A percentile compares a stretch with the other conserved stretches of the same genome.
Evolutionary conservation across 2,797 vertebrate genomes (phyloP).

Genomic region (Florisuga fusca): DNA sequence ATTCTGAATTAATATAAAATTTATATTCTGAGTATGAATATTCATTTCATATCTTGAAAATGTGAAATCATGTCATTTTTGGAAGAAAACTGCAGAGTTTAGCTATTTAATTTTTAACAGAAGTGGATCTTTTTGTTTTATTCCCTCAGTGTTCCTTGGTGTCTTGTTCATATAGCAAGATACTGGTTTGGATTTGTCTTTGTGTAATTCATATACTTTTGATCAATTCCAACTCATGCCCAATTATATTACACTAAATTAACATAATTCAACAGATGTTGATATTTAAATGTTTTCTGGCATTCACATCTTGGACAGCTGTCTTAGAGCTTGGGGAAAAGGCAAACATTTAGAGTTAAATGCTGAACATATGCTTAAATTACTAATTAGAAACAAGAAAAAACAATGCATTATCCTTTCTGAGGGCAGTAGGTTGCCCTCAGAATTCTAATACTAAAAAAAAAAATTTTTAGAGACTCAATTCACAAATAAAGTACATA

Average conservation of each 20-base stretch:
- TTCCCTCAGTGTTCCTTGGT: constrained; percentile 38
- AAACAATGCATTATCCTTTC: constrained; percentile 83
- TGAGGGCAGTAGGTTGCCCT: constrained; percentile 75
- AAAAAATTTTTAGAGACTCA: constrained; percentile 36
- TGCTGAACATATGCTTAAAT: constrained; percentile 89
- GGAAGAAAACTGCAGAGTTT: constrained; percentile 5
- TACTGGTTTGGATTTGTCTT: constrained; percentile 78
- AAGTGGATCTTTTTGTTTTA: constrained; percentile 46
- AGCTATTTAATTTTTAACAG: constrained; percentile 31
- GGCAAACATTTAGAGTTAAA: constrained; percentile 88
- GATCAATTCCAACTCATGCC: constrained; percentile 83
- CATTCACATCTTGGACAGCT: constrained; percentile 86
- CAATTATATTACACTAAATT: constrained; percentile 88
- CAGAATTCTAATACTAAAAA: constrained; percentile 15
- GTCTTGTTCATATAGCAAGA: constrained; percentile 71
- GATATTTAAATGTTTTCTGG: constrained; percentile 89
- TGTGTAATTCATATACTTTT: constrained; percentile 81
- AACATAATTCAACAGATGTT: constrained; percentile 90
- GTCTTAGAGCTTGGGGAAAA: constrained; percentile 87
- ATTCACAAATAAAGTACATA: constrained; percentile 52
- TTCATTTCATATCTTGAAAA: background rate
- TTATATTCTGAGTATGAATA: background rate
- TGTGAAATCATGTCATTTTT: background rate
- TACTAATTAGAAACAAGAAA: constrained; percentile 86
- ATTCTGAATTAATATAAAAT: background rate